These are phyloP conservation scores for Lutjanus campechanus DNA, from an alignment of 2,797 vertebrate genomes.

Conservation along the genomic window DNA sequence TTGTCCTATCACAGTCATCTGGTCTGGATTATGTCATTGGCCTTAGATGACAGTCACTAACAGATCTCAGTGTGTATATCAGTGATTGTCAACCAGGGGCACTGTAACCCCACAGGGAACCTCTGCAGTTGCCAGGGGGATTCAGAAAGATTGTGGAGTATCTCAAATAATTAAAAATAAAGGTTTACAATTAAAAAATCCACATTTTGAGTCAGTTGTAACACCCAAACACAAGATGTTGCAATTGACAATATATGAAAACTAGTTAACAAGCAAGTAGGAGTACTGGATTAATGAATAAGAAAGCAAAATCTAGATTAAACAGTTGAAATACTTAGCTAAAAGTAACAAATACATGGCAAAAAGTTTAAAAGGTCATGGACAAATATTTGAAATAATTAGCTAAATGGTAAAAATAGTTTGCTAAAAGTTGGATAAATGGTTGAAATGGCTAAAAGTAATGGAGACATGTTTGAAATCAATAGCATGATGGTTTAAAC, in stretches of 20 bases:
- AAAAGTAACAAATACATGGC: not conserved
- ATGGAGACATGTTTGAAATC: too few species aligned
- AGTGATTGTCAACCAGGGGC: not conserved
- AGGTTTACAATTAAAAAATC: not conserved
- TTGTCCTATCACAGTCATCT: constrained; percentile 22
- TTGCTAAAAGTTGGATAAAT: too few species aligned
- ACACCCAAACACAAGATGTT: not conserved
- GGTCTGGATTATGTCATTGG: constrained; percentile 27
- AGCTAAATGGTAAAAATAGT: not conserved
- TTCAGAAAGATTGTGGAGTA: not conserved
- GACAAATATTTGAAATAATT: too few species aligned
- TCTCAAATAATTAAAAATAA: not conserved
- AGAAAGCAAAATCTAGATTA: not conserved
- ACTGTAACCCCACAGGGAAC: not conserved
- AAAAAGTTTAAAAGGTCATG: too few species aligned
- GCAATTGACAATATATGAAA: not conserved
- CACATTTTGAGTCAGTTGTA: not conserved
- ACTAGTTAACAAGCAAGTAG: not conserved
- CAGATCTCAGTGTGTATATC: not conserved
- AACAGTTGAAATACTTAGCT: not conserved
- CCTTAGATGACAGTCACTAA: constrained; percentile 13
- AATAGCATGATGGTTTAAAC: too few species aligned
- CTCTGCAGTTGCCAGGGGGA: not conserved
- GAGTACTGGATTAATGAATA: too few species aligned
- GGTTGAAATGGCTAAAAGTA: too few species aligned